A percentile compares a stretch with the other conserved stretches of the same genome.
These are phyloP conservation scores for Potorous gilbertii DNA, from an alignment of 2,797 vertebrate genomes.

Conservation along the genomic window DNA sequence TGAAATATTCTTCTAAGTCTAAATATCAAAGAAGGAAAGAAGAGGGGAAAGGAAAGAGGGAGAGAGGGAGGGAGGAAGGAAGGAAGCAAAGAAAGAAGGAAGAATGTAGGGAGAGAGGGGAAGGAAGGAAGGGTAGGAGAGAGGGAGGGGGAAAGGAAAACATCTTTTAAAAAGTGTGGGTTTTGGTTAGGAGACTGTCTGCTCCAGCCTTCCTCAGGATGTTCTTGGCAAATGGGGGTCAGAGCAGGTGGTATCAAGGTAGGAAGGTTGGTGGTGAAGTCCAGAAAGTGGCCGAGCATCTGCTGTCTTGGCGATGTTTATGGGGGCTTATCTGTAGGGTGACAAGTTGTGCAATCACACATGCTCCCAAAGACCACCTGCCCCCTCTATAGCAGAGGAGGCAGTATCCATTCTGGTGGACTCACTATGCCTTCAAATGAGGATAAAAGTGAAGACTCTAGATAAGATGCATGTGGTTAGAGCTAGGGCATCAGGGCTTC, in stretches of 20 bases:
- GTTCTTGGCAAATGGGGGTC: not conserved
- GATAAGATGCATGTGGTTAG: too few relatives aligned
- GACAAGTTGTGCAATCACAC: not conserved
- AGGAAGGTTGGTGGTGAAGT: not conserved
- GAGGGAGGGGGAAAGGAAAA: not conserved
- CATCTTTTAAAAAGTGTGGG: not conserved
- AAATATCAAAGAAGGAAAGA: not conserved
- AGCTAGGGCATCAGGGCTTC: too few relatives aligned
- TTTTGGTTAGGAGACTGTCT: not conserved
- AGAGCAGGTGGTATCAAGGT: not conserved
- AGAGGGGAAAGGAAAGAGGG: not conserved
- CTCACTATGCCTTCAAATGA: not conserved
- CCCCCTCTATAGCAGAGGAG: too few relatives aligned
- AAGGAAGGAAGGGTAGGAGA: too few relatives aligned
- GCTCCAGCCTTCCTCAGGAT: too few relatives aligned
- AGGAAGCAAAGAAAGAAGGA: too few relatives aligned
- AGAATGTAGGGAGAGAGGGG: too few relatives aligned
- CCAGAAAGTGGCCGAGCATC: not conserved
- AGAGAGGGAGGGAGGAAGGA: not conserved
- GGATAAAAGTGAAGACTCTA: not conserved
- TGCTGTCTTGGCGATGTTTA: not conserved
- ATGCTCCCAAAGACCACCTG: not conserved
- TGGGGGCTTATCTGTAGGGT: not conserved
- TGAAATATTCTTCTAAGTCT: not conserved
- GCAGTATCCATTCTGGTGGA: not conserved